phyloP scores from a whole-genome alignment of 2,113 vertebrate species.

The Nipponia nippon region DNA sequence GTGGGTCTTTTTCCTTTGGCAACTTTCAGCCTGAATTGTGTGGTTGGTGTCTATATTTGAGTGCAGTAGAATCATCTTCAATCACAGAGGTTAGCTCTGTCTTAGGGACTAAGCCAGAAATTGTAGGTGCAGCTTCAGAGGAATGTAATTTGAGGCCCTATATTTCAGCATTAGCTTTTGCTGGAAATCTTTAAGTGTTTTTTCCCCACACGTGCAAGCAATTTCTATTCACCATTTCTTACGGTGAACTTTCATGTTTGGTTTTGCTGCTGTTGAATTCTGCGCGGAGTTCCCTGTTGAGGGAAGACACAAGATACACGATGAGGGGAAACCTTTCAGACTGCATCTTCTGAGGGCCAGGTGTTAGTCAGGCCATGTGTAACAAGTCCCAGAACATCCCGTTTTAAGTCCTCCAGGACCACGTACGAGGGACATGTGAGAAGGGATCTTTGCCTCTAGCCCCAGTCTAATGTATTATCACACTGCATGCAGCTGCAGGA shows the following conservation, averaged over 20 bases:
- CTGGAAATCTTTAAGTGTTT: background rate
- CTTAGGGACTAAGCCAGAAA: background rate
- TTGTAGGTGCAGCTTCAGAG: background rate
- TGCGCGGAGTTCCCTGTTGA: background rate
- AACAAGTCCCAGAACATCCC: background rate
- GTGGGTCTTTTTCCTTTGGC: background rate
- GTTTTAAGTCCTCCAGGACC: background rate
- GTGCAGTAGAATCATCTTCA: background rate
- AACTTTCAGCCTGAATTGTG: background rate
- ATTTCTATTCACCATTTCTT: background rate
- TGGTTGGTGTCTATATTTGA: background rate
- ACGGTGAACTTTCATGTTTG: background rate
- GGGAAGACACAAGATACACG: fast-evolving
- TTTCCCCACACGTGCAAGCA: background rate
- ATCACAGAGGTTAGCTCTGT: fast-evolving
- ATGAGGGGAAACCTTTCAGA: background rate
- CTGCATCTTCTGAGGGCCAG: background rate
- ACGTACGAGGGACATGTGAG: background rate
- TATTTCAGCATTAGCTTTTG: background rate
- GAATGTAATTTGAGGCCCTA: background rate
- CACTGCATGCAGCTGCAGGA: background rate
- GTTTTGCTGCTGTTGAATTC: background rate
- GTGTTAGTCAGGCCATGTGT: no score
- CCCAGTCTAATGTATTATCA: fast-evolving
- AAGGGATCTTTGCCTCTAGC: background rate